Evolutionary conservation across 2,888 invertebrate species (phyloP).

Genomic region (Netelia virgata): DNA sequence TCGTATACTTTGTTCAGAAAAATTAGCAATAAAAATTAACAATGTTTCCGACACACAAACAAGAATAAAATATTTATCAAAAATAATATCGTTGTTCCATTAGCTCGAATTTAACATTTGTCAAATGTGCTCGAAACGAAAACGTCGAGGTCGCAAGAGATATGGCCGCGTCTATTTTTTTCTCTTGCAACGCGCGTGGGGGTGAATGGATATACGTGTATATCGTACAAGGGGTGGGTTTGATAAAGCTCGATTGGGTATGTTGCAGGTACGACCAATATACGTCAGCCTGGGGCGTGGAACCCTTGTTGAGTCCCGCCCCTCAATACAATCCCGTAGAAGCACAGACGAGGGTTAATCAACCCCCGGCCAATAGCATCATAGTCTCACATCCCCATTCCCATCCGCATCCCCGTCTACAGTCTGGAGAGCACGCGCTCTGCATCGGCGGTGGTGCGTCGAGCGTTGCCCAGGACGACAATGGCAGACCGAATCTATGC

Average conservation of each 20-base stretch:
- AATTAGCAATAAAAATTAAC: no score
- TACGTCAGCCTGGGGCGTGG: conserved; percentile 84
- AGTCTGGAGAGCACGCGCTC: conserved; percentile 85
- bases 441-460: conserved; percentile 85
- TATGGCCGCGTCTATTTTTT: conserved; percentile 48
- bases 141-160: conserved; percentile 46
- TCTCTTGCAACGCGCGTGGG: not conserved
- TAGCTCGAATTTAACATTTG: not conserved
- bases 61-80: no score
- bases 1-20: no score
- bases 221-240: conserved; percentile 28
- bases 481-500: conserved; percentile 95
- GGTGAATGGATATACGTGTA: conserved; percentile 1
- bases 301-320: conserved; percentile 84
- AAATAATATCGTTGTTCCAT: not conserved
- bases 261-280: conserved; percentile 83
- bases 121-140: conserved; percentile 8
- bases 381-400: conserved; percentile 81
- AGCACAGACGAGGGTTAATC: conserved; percentile 82
- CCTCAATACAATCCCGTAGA: conserved; percentile 83
- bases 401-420: conserved; percentile 80
- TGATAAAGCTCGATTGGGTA: conserved; percentile 50
- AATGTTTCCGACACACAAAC: no score
- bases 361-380: conserved; percentile 82
- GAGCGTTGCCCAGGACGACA: conserved; percentile 89